Conservation (phyloP, 2,113 vertebrate genomes). For the Periophthalmus modestus region DNA sequence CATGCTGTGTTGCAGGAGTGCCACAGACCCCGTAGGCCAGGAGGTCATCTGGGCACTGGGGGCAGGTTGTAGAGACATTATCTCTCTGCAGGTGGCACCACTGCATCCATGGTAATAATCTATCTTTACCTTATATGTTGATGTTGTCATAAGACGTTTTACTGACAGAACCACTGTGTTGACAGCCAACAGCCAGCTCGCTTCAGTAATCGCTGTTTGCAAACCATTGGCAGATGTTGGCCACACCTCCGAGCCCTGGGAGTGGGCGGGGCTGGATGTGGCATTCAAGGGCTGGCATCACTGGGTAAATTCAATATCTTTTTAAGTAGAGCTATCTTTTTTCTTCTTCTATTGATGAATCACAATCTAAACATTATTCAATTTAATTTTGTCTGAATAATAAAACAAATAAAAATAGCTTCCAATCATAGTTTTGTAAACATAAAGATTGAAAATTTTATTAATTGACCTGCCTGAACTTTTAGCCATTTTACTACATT, state of each 20-base stretch:
- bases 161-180: constrained; percentile 9
- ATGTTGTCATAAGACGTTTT: no score
- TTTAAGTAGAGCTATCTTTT: no score
- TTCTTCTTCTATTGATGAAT: no score
- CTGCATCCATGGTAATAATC: constrained; percentile 91
- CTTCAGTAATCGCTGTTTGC: constrained; percentile 97
- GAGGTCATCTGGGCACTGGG: constrained; percentile 98
- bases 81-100: constrained; percentile 96
- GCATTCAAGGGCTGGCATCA: constrained; percentile 92
- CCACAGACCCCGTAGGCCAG: constrained; percentile 95
- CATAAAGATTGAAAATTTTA: no score
- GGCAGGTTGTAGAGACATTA: constrained; percentile 97
- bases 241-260: constrained; percentile 94
- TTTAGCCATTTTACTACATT: no score
- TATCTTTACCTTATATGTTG: background rate
- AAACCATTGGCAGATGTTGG: constrained; percentile 98
- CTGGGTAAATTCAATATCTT: constrained; percentile 76
- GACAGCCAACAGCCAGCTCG: constrained; percentile 93
- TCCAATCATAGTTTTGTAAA: no score
- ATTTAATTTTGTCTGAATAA: no score
- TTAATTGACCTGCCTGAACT: no score
- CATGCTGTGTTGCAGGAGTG: constrained; percentile 80
- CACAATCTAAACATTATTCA: no score
- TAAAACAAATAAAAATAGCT: no score
- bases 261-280: constrained; percentile 94